Base-by-base conservation (phyloP, 2,888 invertebrate genomes). In the Diaprepes abbreviatus region DNA sequence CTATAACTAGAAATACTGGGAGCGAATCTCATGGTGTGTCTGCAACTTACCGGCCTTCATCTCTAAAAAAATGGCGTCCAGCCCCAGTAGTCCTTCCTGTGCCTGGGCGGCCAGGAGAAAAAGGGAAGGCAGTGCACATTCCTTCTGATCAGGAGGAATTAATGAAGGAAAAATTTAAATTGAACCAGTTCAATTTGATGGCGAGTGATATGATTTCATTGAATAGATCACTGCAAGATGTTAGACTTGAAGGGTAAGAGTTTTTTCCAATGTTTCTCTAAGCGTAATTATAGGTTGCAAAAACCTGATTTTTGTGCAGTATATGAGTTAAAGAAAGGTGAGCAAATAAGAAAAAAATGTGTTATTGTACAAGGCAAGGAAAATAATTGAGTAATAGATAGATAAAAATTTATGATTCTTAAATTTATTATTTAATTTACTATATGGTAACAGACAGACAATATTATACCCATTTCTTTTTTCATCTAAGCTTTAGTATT, bases 181-280 rank as follows among this genome's bases (percentile, higher is more conserved):
- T 98, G 81, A 99, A 99, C 87, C 98, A 99, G 87, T 99, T 99
- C 87, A 99, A 99, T 86, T 87, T 99, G 77, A 87, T 98, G 84
- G 99, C 98, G 75, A 97, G 97, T 84, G 98, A 99, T 84, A 93
- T 95, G 91, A 97, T 99, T 80, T 96, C 97, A 72, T 85, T 98
- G 73, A 99, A 99, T 87, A 89, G 99, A 79, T 96, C 96, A 5
- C 88, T 99, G 65, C 92, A 94, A 21, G 99, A 99, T 85, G 96
- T 98, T 74, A 87, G 98, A 80, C 90, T 97, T 82, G 93, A 93
- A 74, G 94, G 94, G 94, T 97, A 86, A 75, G 77, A 74, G 4
- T 28, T 65, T 38, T 33, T 58, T 52, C n/a, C n/a, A n/a, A n/a
- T n/a, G n/a, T n/a, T n/a, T n/a, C n/a, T n/a, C n/a, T n/a, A n/a